Evolutionary conservation across 2,888 invertebrate genomes (phyloP).

Genomic region (Drosophila formosana): DNA sequence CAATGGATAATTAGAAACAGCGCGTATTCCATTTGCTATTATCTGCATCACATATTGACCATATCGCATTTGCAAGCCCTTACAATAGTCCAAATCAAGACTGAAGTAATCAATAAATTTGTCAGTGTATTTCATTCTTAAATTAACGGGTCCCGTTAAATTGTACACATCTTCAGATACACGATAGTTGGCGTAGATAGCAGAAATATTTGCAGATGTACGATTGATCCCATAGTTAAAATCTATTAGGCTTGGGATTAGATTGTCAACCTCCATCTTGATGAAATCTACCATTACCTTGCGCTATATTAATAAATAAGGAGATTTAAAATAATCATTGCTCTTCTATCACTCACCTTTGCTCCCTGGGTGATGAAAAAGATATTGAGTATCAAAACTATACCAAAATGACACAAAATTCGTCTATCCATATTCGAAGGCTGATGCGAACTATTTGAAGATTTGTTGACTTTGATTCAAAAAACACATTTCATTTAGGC

Average conservation of each 20-base stretch:
- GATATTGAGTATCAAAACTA: neutral
- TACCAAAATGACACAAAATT: neutral
- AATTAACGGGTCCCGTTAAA: neutral
- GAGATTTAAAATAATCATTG: neutral
- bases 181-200: neutral
- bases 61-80: neutral
- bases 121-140: neutral
- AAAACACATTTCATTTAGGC: neutral
- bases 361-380: neutral
- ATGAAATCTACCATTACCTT: neutral
- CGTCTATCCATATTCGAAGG: neutral
- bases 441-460: neutral
- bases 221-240: neutral
- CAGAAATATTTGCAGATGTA: neutral
- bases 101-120: neutral
- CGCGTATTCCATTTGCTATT: neutral
- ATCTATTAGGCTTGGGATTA: neutral
- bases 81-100: neutral
- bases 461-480: neutral
- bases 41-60: neutral
- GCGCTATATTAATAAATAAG: neutral
- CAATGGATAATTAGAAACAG: neutral
- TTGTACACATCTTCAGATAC: neutral
- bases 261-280: neutral
- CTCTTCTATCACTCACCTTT: neutral